Base-by-base conservation (phyloP, 2,888 invertebrate species). In the Microplitis manilae region DNA sequence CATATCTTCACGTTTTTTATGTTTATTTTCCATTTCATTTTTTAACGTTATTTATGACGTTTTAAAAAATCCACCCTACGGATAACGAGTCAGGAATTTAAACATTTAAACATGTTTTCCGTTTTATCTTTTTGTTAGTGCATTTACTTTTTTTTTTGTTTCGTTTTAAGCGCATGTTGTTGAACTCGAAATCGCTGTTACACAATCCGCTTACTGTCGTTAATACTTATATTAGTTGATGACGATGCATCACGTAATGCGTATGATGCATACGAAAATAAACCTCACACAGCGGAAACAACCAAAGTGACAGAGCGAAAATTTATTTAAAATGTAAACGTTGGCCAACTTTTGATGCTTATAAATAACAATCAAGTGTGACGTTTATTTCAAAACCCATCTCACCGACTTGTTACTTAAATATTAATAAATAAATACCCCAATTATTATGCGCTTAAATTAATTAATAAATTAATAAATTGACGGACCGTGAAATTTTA, bases 1-100 rank as follows among this genome's bases (percentile, higher is more conserved):
- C 71, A 39, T 72, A 62, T 72, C 71, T 72, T 62, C 62, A 61
- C 15, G 17, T 62, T 72, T 70, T 72, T 69, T 17, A 50, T 30
- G 30, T 30, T 30, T 30, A 30, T 62, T 67, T 38, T 38, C 13
- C n/a, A 13, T 59, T n/a, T n/a, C n/a, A 59, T 59, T 59, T n/a
- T 62, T 15, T 15, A 17, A 30, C 20, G 41, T 72, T 72, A 72
- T 72, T 72, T 72, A 72, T 40, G 71, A 39, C 7, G 61, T 30
- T 30, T 38, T 9, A 17, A 59, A 69, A 41, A 40, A 50, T 50
- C 50, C 13, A 13, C 13, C 50, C 17, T 39, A 5, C 41, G 69
- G 20, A 17, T 20, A 59, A 60, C 60, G 39, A 39, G 50, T 50
- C 50, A 50, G 9, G 13, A 50, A 50, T 50, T 50, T 50, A 50